A percentile compares a stretch with the other conserved stretches of the same genome.
Evolutionary conservation across 1,140 invertebrate species (phyloP).

Genomic region (Drosophila saltans): DNA sequence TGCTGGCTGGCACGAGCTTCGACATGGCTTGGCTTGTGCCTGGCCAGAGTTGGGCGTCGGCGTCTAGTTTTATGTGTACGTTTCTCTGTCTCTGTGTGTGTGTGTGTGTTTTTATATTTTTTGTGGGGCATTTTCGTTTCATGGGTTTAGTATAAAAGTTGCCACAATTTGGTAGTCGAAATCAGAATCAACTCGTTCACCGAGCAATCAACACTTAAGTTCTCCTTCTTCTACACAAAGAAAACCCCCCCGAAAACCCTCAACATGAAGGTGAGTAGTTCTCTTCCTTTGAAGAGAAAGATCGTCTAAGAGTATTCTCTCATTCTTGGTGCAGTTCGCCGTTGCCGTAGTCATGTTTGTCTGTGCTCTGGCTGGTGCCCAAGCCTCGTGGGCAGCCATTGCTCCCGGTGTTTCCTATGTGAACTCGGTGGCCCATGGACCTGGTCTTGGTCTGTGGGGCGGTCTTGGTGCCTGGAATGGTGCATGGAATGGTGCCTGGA

Average conservation of each 20-base stretch:
- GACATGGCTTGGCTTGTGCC: conserved; percentile 52
- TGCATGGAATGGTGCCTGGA: conserved; percentile 64
- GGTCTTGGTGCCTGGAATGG: conserved; percentile 49
- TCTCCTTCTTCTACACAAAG: conserved; percentile 66
- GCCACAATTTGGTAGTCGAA: conserved; percentile 79
- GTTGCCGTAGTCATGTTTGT: conserved; percentile 83
- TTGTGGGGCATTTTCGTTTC: conserved; percentile 45
- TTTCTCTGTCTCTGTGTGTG: conserved; percentile 8
- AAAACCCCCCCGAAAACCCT: conserved; percentile 49
- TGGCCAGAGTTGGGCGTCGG: conserved; percentile 57
- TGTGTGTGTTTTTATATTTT: conserved; percentile 20
- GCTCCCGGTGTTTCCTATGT: conserved; percentile 76
- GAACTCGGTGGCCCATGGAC: conserved; percentile 62
- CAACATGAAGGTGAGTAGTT: conserved; percentile 80
- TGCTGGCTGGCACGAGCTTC: conserved; percentile 4
- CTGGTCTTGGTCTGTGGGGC: conserved; percentile 60
- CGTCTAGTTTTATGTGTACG: conserved; percentile 22
- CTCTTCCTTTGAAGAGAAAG: background rate
- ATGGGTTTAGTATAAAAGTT: conserved; percentile 82
- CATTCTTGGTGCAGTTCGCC: conserved; percentile 67
- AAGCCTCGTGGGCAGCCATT: conserved; percentile 69
- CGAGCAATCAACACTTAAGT: conserved; percentile 76
- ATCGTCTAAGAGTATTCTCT: conserved; percentile 3
- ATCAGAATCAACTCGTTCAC: conserved; percentile 83
- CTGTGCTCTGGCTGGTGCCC: conserved; percentile 75